These are phyloP conservation scores for Papilio xuthus DNA, from an alignment of 1,140 invertebrate species.

Conservation along the genomic window DNA sequence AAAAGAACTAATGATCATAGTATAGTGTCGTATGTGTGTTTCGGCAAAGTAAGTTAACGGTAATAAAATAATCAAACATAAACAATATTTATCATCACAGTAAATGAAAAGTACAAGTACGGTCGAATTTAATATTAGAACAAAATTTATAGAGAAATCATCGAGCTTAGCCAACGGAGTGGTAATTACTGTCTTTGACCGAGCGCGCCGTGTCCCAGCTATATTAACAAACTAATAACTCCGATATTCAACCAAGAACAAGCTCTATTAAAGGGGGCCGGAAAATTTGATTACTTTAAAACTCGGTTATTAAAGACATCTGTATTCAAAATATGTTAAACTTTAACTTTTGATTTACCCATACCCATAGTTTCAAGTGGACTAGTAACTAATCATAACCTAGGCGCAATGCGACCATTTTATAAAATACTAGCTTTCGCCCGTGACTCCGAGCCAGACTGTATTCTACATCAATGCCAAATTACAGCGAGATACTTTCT, in stretches of 20 bases:
- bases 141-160: constrained; percentile 23
- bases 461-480: no score
- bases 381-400: not conserved
- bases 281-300: constrained; percentile 22
- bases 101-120: not conserved
- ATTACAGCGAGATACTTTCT: no score
- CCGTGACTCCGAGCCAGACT: no score
- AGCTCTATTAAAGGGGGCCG: constrained; percentile 10
- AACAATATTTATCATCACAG: not conserved
- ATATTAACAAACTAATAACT: constrained; percentile 26
- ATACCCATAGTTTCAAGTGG: not conserved
- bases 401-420: no score
- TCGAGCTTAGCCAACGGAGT: not conserved
- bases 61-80: not conserved
- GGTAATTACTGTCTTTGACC: constrained; percentile 18
- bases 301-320: constrained; percentile 16
- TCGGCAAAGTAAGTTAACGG: no score
- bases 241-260: constrained; percentile 19
- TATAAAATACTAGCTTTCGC: no score
- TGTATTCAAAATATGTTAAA: constrained; percentile 6
- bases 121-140: not conserved
- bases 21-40: no score
- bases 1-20: no score
- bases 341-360: not conserved
- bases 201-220: not conserved